Conservation (phyloP, 2,113 vertebrate species). For the Marcusenius ussheri region DNA sequence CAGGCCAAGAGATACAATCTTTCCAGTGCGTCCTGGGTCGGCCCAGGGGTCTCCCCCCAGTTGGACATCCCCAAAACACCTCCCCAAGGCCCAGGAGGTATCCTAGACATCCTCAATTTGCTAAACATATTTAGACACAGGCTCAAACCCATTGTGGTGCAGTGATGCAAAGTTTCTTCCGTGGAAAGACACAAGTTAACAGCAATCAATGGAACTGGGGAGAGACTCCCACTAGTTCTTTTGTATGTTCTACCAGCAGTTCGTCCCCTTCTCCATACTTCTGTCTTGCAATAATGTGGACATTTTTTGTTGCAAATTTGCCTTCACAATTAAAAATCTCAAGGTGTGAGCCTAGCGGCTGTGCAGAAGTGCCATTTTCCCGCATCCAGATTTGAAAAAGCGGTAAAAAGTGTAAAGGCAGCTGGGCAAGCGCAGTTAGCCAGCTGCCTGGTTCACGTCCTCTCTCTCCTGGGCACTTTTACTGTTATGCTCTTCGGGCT, state of each 20-base stretch:
- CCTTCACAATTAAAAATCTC: background rate
- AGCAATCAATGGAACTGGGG: background rate
- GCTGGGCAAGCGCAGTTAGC: background rate
- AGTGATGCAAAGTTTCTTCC: background rate
- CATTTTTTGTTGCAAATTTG: background rate
- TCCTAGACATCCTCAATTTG: background rate
- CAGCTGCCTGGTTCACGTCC: background rate
- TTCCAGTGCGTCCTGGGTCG: background rate
- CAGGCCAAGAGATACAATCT: background rate
- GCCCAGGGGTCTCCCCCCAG: background rate
- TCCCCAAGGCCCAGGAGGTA: background rate
- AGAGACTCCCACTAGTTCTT: background rate
- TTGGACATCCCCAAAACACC: background rate
- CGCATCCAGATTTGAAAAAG: background rate
- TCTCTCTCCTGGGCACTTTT: background rate
- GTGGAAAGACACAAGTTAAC: background rate
- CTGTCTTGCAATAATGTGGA: background rate
- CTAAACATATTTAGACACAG: background rate
- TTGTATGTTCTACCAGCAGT: background rate
- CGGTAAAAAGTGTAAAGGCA: background rate
- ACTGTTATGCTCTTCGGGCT: background rate
- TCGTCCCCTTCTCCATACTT: background rate
- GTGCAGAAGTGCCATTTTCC: background rate
- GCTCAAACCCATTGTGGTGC: background rate
- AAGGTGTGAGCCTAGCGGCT: background rate